These are phyloP conservation scores for Drosophila saltans DNA, from an alignment of 1,140 invertebrate genomes.

Conservation along the genomic window DNA sequence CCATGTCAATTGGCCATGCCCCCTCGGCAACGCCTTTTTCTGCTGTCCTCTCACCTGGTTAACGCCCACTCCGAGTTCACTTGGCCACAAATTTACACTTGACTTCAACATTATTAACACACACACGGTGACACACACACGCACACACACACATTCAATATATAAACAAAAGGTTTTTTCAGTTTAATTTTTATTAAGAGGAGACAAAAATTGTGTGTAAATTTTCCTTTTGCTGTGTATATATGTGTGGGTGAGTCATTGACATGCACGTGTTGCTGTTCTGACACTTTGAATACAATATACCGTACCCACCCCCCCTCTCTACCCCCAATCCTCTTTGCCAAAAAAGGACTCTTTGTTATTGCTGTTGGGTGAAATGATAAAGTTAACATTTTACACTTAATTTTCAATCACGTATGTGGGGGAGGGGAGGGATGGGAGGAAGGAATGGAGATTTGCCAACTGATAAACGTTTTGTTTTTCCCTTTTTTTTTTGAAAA, in stretches of 20 bases:
- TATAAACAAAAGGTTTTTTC: conserved; percentile 4
- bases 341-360: conserved; percentile 31
- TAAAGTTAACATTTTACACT: conserved; percentile 37
- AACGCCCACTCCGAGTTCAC: conserved; percentile 28
- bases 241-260: conserved; percentile 35
- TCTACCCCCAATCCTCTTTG: background rate
- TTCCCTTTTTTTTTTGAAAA: background rate
- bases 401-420: conserved; percentile 31
- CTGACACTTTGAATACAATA: conserved; percentile 54
- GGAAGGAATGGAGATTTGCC: background rate
- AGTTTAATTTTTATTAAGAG: conserved; percentile 12
- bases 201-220: conserved; percentile 8
- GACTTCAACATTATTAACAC: conserved; percentile 56
- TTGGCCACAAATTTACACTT: conserved; percentile 58
- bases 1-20: conserved; percentile 21
- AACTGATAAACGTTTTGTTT: background rate
- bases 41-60: conserved; percentile 36
- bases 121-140: conserved; percentile 15
- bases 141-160: background rate
- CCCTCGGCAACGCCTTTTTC: background rate
- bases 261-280: conserved; percentile 56
- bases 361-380: conserved; percentile 6
- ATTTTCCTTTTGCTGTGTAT: conserved; percentile 4
- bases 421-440: background rate
- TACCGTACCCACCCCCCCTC: background rate